phyloP scores from a whole-genome alignment of 1,140 invertebrate genomes.

The Vanessa atalanta region DNA sequence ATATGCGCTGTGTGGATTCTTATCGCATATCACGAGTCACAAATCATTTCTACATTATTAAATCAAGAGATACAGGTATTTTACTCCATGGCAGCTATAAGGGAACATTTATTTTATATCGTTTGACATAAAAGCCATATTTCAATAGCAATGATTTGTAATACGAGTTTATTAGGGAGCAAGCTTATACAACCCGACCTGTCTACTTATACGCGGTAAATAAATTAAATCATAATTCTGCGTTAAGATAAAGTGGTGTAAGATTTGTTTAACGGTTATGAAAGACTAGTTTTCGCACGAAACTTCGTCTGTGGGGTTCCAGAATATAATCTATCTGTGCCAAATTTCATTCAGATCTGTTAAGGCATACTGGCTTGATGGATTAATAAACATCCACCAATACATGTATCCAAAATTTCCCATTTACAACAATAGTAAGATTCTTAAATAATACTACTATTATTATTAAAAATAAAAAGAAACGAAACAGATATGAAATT shows the following conservation, averaged over 20 bases:
- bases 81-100: background rate
- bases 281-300: too few species aligned
- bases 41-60: slow-evolving; percentile 43
- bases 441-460: too few species aligned
- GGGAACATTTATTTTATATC: slow-evolving; percentile 1
- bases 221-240: slow-evolving; percentile 4
- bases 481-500: too few species aligned
- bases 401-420: too few species aligned
- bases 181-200: background rate
- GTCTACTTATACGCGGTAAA: slow-evolving; percentile 4
- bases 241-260: background rate
- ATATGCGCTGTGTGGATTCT: slow-evolving; percentile 31
- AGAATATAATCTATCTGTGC: too few species aligned
- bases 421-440: too few species aligned
- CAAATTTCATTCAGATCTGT: too few species aligned
- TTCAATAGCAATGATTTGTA: background rate
- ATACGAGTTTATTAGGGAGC: slow-evolving; percentile 18
- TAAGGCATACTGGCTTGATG: too few species aligned
- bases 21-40: slow-evolving; percentile 29
- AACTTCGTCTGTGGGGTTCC: too few species aligned
- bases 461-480: too few species aligned
- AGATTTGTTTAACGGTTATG: background rate
- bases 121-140: background rate
- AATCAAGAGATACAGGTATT: slow-evolving; percentile 28
- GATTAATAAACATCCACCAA: too few species aligned